phyloP scores from a whole-genome alignment of 2,113 vertebrate species.

The Lethenteron camtschaticum region DNA sequence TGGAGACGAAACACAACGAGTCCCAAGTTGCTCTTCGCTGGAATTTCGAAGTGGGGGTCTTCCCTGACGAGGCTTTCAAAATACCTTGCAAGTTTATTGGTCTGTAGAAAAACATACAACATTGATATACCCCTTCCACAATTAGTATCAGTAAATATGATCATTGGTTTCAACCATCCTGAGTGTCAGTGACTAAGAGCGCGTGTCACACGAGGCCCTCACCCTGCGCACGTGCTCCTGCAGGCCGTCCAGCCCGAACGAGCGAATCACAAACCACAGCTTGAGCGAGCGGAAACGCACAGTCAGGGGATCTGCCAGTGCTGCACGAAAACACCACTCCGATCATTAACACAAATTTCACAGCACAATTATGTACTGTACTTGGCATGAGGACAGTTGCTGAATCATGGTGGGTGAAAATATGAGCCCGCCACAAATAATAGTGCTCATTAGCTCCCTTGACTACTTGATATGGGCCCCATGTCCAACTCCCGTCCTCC shows the following conservation, averaged over 20 bases:
- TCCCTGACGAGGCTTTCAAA: constrained; percentile 58
- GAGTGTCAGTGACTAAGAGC: neutral
- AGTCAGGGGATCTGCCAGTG: constrained; percentile 90
- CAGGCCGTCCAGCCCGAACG: constrained; percentile 71
- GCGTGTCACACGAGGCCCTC: constrained; percentile 13
- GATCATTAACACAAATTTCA: too few relatives aligned
- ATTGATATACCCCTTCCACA: neutral
- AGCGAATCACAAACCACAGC: constrained; percentile 86
- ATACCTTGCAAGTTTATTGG: constrained; percentile 65
- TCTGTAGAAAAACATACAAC: constrained; percentile 23
- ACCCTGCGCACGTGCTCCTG: constrained; percentile 75
- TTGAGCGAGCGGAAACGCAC: constrained; percentile 78
- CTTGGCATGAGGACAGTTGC: too few relatives aligned
- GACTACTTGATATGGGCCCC: too few relatives aligned
- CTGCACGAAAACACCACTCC: constrained; percentile 19
- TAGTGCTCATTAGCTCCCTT: neutral
- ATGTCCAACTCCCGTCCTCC: neutral
- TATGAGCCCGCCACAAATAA: too few relatives aligned
- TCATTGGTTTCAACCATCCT: neutral
- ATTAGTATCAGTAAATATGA: neutral
- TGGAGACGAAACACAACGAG: constrained; percentile 78
- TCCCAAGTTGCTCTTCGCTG: constrained; percentile 63
- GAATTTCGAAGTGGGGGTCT: constrained; percentile 65
- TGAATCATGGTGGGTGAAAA: too few relatives aligned
- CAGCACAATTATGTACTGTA: too few relatives aligned